Evolutionary conservation across 1,140 invertebrate genomes (phyloP).

Genomic region (Eueides isabella): DNA sequence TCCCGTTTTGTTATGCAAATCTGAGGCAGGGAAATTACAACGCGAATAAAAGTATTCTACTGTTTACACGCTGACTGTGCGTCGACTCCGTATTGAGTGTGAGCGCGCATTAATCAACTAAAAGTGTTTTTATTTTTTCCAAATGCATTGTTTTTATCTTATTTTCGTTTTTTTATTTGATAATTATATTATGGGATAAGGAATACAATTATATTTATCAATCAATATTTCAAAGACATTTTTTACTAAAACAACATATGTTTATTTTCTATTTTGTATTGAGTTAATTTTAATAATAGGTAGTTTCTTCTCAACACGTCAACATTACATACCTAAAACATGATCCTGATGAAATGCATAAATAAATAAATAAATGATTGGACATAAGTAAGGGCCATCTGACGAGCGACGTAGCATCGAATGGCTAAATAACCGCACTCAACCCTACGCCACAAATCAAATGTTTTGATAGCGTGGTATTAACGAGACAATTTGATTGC

Average conservation of each 20-base stretch:
- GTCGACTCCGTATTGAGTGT: conserved; percentile 72
- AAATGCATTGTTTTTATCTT: neutral
- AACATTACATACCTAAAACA: neutral
- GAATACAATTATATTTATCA: too few species aligned
- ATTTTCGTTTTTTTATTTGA: neutral
- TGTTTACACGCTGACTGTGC: conserved; percentile 78
- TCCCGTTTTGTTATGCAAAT: conserved; percentile 81
- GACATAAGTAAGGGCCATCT: conserved; percentile 68
- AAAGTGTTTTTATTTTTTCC: neutral
- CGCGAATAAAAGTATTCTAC: conserved; percentile 78
- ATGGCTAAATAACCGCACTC: conserved; percentile 73
- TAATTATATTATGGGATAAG: too few species aligned
- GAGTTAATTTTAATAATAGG: neutral
- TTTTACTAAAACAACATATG: too few species aligned
- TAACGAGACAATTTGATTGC: conserved; percentile 82
- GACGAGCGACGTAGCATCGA: conserved; percentile 58
- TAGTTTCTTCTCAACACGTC: neutral
- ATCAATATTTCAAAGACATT: too few species aligned
- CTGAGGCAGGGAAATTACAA: conserved; percentile 71
- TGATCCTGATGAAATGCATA: conserved; percentile 29
- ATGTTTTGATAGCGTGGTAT: conserved; percentile 81
- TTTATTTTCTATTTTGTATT: neutral
- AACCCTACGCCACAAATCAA: conserved; percentile 80
- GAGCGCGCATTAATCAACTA: conserved; percentile 64
- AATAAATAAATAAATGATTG: conserved; percentile 59